Evolutionary conservation across 1,140 invertebrate genomes (phyloP), one percentile per base, ranked within the genome.

Genomic region (Drosophila mojavensis): DNA sequence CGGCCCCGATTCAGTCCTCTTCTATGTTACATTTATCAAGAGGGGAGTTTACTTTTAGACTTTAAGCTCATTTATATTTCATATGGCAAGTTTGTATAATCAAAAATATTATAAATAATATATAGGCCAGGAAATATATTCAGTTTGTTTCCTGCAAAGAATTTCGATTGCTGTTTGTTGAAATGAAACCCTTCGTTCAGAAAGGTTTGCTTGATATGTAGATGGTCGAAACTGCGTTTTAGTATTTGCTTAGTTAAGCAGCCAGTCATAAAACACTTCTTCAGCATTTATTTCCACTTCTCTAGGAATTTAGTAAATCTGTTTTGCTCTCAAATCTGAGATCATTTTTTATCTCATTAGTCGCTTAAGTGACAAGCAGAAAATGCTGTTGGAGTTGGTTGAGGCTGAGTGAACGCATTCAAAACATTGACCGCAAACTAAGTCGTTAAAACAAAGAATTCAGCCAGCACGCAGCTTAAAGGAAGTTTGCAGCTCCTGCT

Each of bases 361-460:
- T 10, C 17, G 43, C 58, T 33, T 54, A 30, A 54, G 30, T 28
- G 48, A 28, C 48, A 28, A 55, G 53, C 53, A 36, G 28, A 51
- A 51, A 9, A 4, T 58, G 39, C 5, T 55, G 15, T 5, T 45
- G 4, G 4, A 11, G 5, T 47, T 17, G 5, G 9, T 1, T 17
- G n/a, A 15, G 50, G 4, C 7, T n/a, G 17, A 11, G 24, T 13
- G 10, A 50, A 43, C 10, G 11, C 51, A 17, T 45, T 15, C 9
- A n/a, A 39, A 58, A 61, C 30, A 30, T 6, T 70, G 66, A 70
- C 83, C 83, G 50, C 77, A 88, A 88, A 82, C 72, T 83, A 89
- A 88, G 84, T 83, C 79, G 83, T 89, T 88, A 88, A 88, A 88
- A 80, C 76, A 88, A 88, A 82, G 76, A 86, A 88, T 75, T 73